phyloP scores from a whole-genome alignment of 2,797 vertebrate species.

The Sus cebifrons region DNA sequence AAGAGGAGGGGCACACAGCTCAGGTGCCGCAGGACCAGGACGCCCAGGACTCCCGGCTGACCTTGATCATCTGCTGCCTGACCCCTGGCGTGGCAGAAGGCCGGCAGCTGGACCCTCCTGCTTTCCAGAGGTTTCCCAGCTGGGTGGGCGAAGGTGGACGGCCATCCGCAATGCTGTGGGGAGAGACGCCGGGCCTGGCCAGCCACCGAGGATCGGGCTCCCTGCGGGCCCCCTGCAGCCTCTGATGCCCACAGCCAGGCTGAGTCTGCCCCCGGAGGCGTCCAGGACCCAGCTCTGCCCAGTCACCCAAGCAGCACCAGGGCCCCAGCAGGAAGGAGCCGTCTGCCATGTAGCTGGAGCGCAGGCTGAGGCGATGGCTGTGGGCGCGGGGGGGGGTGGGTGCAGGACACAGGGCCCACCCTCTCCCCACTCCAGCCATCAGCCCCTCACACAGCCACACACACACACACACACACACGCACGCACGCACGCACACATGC shows the following conservation, averaged over 20 bases:
- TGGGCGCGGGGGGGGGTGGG: not conserved
- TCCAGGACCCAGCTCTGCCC: not conserved
- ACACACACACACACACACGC: fast-evolving
- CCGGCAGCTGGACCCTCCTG: not conserved
- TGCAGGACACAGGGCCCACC: not conserved
- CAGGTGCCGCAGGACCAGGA: not conserved
- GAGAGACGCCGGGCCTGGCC: not conserved
- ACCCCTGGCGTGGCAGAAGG: not conserved
- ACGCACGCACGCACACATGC: fast-evolving
- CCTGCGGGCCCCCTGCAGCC: not conserved
- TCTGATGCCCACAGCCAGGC: not conserved
- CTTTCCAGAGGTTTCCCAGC: conserved; percentile 11
- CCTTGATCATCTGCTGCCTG: not conserved
- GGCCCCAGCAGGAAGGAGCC: not conserved
- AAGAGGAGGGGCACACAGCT: not conserved
- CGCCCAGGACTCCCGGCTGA: not conserved
- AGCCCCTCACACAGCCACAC: not conserved
- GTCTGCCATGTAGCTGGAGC: not conserved
- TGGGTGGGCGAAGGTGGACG: not conserved
- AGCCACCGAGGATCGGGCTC: not conserved
- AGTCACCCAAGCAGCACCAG: not conserved
- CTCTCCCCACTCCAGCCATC: not conserved
- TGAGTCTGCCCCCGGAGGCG: not conserved
- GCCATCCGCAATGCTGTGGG: not conserved
- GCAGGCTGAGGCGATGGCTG: not conserved